Base-by-base conservation (phyloP, 2,797 vertebrate species). In the Lutra lutra region DNA sequence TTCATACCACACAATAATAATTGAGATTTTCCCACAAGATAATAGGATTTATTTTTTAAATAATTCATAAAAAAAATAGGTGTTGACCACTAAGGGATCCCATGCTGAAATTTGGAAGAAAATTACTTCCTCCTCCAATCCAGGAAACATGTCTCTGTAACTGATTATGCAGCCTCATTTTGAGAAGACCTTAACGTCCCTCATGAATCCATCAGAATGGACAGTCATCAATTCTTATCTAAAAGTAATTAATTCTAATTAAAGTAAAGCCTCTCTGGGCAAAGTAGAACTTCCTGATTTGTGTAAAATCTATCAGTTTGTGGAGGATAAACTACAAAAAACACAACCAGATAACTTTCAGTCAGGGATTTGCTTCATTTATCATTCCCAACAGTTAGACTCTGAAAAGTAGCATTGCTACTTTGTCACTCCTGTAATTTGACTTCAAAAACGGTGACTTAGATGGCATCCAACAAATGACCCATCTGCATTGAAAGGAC, bases 191-290 rank as follows among this genome's bases (percentile, higher is more conserved):
- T 32, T 54, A n/a, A 60, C 54, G 32, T 32, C 27, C 7, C 89
- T 94, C 20, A 48, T 15, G 4, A 46, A 75, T 89, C 7, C 43
- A 32, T 73, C 32, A 89, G 62, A 77, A 38, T 48, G 25, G 18
- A 4, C 11, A 43, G 7, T 40, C 20, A 66, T 27, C 46, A 75
- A 58, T 72, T 89, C 32, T 75, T 73, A 75, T 72, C 54, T 85
- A 35, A 92, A n/a, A 60, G 23, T 85, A 88, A 93, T 48, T 92
- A 54, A 85, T 72, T 90, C 38, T 89, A 91, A 89, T 91, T 80
- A 82, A 95, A 84, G 78, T 60, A n/a, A 93, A 96, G 62, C 9
- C 2, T 91, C 11, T 87, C 12, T 66, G 46, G 29, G 10, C 32
- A 94, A 73, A 95, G 9, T 29, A 79, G 17, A 54, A 7, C 27